These are phyloP conservation scores for Stramonita haemastoma DNA, from an alignment of 2,888 invertebrate genomes.

Conservation along the genomic window DNA sequence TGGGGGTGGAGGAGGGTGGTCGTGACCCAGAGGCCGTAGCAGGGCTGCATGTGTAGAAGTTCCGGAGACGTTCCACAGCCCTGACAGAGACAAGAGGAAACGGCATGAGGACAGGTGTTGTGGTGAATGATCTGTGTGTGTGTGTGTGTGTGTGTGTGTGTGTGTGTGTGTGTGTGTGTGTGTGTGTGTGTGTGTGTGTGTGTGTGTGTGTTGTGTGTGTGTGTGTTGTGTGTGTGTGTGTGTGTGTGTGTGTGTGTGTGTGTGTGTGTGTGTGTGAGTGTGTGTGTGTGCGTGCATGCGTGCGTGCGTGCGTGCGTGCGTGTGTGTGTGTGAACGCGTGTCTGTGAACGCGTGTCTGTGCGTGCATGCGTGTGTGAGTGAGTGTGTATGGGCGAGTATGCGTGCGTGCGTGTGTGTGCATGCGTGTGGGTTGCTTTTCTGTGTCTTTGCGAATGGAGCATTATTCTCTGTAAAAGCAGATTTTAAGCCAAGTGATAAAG, in stretches of 20 bases:
- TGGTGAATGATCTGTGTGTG: neutral
- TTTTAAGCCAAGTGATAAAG: neutral
- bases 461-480: too few relatives aligned
- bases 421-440: neutral
- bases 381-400: neutral
- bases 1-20: neutral
- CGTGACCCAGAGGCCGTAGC: neutral
- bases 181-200: too few relatives aligned
- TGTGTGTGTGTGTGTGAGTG: conserved; percentile 11
- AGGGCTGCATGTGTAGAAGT: neutral
- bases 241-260: conserved; percentile 3
- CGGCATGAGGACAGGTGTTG: neutral
- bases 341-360: neutral
- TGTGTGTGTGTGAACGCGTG: neutral
- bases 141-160: too few relatives aligned
- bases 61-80: conserved; percentile 10
- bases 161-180: too few relatives aligned
- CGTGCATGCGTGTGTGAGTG: neutral
- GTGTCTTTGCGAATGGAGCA: neutral
- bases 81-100: neutral
- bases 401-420: neutral
- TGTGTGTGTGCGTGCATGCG: neutral
- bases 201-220: too few relatives aligned
- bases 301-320: neutral
- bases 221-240: neutral